Base-by-base conservation (phyloP, 2,113 vertebrate species). In the Pterophyllum scalare region DNA sequence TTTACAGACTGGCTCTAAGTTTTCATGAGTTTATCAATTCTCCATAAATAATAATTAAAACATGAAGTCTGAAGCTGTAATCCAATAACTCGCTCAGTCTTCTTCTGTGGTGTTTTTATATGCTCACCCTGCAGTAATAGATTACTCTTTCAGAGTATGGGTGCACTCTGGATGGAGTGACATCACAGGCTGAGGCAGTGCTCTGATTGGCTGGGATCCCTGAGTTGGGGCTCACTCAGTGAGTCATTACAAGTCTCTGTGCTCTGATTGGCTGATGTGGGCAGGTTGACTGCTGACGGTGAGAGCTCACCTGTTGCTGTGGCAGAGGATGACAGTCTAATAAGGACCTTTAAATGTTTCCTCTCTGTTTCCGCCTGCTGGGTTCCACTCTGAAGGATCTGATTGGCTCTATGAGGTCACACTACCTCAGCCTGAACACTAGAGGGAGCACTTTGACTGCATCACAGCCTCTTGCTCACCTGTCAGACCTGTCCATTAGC, bases 181-280 rank as follows among this genome's bases (percentile, higher is more conserved):
- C 70, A 56, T 46, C 76, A 7, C 26, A 4, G 64, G 14, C 64
- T 19, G 14, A 46, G 5, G 22, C 64, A 46, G 64, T 26, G 64
- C 8, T 2, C 14, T 46, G 24, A 70, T 70, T 52, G 65, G 43
- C 43, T 0, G 64, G 49, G 40, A 0, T 0, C 10, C 38, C 38
- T 40, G 4, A 0, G 20, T 79, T 9, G 1, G 38, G 56, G 46
- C 49, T 80, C 33, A 38, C 52, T 58, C 52, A 49, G 43, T 17
- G 43, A 38, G 72, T 75, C 52, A 11, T 0, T 8, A 57, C 13
- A 28, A 24, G 20, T 35, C 40, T 59, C 56, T 65, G 14, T 14
- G 61, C 49, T 72, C 20, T 81, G 65, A 72, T 59, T 81, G 79
- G 79, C 74, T 58, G 74, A 14, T 40, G 7, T 20, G 31, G n/a